These are phyloP conservation scores for Achlya flavicornis DNA, from an alignment of 2,888 invertebrate genomes.

Conservation along the genomic window DNA sequence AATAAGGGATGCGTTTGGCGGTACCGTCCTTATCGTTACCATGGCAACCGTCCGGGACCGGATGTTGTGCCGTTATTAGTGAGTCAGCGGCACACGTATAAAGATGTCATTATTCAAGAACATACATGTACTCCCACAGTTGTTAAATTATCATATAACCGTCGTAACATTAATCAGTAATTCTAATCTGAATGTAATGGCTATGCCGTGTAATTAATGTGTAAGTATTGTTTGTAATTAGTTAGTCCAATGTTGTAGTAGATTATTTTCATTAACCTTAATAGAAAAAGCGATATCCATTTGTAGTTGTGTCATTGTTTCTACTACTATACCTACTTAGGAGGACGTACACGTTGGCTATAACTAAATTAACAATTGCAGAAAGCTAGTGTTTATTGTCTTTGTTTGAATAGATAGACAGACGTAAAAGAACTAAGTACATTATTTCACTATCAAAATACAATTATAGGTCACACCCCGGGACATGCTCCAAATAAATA, in stretches of 20 bases:
- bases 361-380: not conserved
- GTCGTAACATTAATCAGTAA: conserved; percentile 10
- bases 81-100: not conserved
- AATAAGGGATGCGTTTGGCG: conserved; percentile 56
- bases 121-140: conserved; percentile 10
- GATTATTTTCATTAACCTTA: conserved; percentile 2
- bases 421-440: no score
- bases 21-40: conserved; percentile 49
- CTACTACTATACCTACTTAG: not conserved
- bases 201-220: not conserved
- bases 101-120: not conserved
- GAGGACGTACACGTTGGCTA: no score
- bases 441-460: conserved; percentile 15
- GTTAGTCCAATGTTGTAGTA: not conserved
- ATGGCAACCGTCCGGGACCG: conserved; percentile 60
- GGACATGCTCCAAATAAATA: conserved; percentile 38
- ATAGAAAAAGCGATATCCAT: not conserved
- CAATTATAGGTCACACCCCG: conserved; percentile 17
- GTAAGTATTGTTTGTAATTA: not conserved
- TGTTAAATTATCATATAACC: not conserved
- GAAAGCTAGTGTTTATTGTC: not conserved
- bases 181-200: not conserved
- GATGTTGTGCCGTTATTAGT: conserved; percentile 32
- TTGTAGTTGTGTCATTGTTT: not conserved
- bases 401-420: not conserved